These are phyloP conservation scores for Ptychadena robeensis DNA, from an alignment of 2,797 vertebrate species.

Conservation along the genomic window DNA sequence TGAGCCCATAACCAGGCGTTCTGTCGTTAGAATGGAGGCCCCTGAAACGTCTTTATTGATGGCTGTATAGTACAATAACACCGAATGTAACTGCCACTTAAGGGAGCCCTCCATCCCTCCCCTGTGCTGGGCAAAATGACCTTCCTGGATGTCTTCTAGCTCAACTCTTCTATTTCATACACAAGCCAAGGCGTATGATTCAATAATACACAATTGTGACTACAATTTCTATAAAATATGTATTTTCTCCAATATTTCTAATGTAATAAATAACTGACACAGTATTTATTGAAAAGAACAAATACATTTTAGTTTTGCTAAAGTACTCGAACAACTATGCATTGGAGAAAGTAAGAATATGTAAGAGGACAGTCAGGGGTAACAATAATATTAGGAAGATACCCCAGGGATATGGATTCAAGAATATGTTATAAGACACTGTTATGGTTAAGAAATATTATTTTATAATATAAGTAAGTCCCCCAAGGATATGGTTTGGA, in stretches of 20 bases:
- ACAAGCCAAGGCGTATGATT: background rate
- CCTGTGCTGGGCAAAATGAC: constrained; percentile 16
- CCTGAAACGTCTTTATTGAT: constrained; percentile 48
- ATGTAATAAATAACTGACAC: background rate
- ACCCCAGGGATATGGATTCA: too few species aligned
- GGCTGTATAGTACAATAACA: constrained; percentile 35
- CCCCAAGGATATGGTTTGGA: too few species aligned
- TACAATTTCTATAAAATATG: background rate
- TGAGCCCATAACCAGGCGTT: constrained; percentile 35
- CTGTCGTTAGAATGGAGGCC: constrained; percentile 34
- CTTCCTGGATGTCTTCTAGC: constrained; percentile 16
- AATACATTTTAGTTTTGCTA: background rate
- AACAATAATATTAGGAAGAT: too few species aligned
- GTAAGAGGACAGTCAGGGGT: background rate
- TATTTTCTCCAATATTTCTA: background rate
- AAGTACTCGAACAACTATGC: background rate
- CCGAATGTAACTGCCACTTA: constrained; percentile 38
- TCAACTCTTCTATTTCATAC: background rate
- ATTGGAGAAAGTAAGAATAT: background rate
- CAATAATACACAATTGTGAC: background rate
- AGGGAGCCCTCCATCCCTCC: constrained; percentile 23
- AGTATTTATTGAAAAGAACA: background rate
- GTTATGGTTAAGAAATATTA: too few species aligned
- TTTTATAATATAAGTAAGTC: too few species aligned
- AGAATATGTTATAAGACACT: too few species aligned